Conservation (phyloP, 2,113 vertebrate genomes). For the Rhineura floridana region DNA sequence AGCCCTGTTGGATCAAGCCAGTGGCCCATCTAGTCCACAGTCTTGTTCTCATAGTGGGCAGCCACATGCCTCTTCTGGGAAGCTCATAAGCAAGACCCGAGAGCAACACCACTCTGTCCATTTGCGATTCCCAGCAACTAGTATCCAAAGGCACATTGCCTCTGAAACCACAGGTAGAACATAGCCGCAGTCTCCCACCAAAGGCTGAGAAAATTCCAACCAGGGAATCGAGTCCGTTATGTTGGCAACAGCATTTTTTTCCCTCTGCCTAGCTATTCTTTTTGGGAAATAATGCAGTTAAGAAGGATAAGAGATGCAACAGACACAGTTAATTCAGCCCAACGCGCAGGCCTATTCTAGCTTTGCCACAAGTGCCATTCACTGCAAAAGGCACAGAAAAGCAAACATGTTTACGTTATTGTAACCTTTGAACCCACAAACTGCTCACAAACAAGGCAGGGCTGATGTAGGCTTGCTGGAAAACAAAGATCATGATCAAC, state of each 20-base stretch:
- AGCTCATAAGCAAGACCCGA: too few species aligned
- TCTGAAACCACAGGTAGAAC: too few species aligned
- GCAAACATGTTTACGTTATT: not conserved
- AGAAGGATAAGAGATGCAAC: not conserved
- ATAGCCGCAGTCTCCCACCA: too few species aligned
- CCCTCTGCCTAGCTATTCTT: not conserved
- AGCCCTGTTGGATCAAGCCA: too few species aligned
- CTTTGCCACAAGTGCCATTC: not conserved
- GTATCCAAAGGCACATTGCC: too few species aligned
- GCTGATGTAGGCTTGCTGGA: not conserved
- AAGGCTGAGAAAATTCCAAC: too few species aligned
- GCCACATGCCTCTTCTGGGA: too few species aligned
- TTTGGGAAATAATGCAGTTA: not conserved
- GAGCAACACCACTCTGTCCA: too few species aligned
- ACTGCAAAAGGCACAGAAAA: not conserved
- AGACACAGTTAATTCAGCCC: not conserved
- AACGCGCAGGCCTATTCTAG: not conserved
- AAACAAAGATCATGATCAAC: constrained; percentile 7
- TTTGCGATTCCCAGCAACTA: too few species aligned
- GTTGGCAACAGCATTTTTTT: not conserved
- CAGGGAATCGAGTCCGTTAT: too few species aligned
- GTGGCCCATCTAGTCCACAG: too few species aligned
- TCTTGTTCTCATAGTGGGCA: too few species aligned
- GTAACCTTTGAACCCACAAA: constrained; percentile 9
- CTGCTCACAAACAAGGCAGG: not conserved